phyloP scores from a whole-genome alignment of 1,140 invertebrate genomes.

The Polypedilum pembai region DNA sequence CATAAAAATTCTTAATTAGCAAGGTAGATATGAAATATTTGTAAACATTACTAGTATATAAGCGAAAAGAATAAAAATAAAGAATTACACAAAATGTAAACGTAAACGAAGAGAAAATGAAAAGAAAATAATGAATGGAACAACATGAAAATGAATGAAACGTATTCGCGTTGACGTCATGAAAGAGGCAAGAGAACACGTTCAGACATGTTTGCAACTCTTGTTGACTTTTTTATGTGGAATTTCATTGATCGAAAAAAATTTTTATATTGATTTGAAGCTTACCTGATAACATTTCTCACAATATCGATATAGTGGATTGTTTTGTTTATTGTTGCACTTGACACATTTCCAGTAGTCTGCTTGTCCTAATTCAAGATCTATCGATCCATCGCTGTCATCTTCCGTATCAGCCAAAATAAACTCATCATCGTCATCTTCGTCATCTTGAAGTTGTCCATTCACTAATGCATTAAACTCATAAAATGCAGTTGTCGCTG shows the following conservation, averaged over 20 bases:
- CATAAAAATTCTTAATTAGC: background rate
- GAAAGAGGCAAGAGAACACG: background rate
- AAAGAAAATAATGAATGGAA: background rate
- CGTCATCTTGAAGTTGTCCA: slow-evolving; percentile 34
- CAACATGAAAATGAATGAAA: background rate
- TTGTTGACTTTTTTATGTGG: background rate
- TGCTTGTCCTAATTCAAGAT: slow-evolving; percentile 48
- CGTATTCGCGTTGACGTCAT: background rate
- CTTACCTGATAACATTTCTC: slow-evolving; percentile 57
- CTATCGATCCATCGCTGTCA: slow-evolving; percentile 43
- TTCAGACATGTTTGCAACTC: background rate
- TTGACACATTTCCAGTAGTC: slow-evolving; percentile 56
- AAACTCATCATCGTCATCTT: slow-evolving; percentile 38
- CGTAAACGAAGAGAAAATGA: background rate
- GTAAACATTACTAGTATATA: background rate
- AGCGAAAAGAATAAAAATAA: background rate
- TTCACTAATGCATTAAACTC: slow-evolving; percentile 27
- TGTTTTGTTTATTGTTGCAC: slow-evolving; percentile 53
- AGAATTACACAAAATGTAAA: slow-evolving; percentile 1
- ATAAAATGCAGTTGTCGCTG: background rate
- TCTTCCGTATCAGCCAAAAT: slow-evolving; percentile 50
- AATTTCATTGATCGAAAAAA: slow-evolving; percentile 6
- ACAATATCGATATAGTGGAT: slow-evolving; percentile 56
- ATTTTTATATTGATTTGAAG: slow-evolving; percentile 20
- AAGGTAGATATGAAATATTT: background rate